Percentiles rank a stretch among this genome's conserved stretches.
Conservation (phyloP, 2,888 invertebrate genomes). For the Epiblema foenella region DNA sequence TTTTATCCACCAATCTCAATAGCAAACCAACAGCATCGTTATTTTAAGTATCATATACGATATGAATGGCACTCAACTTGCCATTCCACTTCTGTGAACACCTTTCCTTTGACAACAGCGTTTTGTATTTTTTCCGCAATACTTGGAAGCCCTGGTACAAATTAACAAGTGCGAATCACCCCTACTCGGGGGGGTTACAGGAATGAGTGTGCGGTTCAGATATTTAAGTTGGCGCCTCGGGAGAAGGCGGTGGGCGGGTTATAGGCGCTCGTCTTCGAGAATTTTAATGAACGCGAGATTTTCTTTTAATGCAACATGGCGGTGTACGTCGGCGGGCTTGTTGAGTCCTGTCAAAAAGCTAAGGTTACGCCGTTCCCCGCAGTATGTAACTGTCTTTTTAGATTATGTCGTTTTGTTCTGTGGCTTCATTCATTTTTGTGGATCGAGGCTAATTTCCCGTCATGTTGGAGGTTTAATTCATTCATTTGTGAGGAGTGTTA, state of each 20-base stretch:
- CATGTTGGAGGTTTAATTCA: slow-evolving; percentile 6
- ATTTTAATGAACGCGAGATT: slow-evolving; percentile 52
- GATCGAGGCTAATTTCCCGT: slow-evolving; percentile 8
- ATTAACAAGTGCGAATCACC: slow-evolving; percentile 35
- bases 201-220: slow-evolving; percentile 37
- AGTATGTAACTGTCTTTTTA: slow-evolving; percentile 9
- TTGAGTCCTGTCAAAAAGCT: slow-evolving; percentile 38
- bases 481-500: background rate
- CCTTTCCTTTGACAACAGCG: background rate
- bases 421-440: slow-evolving; percentile 20
- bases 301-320: slow-evolving; percentile 48
- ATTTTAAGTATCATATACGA: background rate
- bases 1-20: background rate
- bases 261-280: slow-evolving; percentile 46
- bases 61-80: background rate
- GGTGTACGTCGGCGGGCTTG: slow-evolving; percentile 35
- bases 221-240: slow-evolving; percentile 41
- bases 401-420: slow-evolving; percentile 21
- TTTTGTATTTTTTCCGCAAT: background rate
- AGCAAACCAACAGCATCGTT: background rate
- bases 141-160: slow-evolving; percentile 24
- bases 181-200: slow-evolving; percentile 37
- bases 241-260: slow-evolving; percentile 37
- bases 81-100: background rate
- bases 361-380: slow-evolving; percentile 22